Percentiles rank a stretch among this genome's conserved stretches.
phyloP scores from a whole-genome alignment of 2,113 vertebrate genomes.

The Alligator mississippiensis region DNA sequence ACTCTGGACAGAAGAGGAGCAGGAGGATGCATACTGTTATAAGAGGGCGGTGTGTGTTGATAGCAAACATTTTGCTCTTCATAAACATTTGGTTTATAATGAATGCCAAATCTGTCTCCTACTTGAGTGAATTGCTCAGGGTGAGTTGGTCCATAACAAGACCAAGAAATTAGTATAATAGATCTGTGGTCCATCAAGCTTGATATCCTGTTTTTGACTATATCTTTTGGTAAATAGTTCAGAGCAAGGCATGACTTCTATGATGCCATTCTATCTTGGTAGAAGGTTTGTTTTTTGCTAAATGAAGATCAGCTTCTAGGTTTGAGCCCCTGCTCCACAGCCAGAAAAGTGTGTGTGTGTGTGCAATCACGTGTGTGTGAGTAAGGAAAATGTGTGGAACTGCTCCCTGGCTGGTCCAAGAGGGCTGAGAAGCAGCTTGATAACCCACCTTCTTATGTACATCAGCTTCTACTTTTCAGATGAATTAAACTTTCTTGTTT shows the following conservation, averaged over 20 bases:
- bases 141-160: neutral
- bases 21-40: rapidly evolving
- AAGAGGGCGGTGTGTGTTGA: neutral
- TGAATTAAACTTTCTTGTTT: neutral
- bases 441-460: neutral
- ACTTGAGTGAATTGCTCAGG: neutral
- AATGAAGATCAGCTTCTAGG: neutral
- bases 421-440: neutral
- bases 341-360: neutral
- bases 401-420: neutral
- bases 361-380: too few relatives aligned
- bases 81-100: conserved; percentile 40
- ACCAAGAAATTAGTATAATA: neutral
- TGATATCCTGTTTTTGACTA: neutral
- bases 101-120: neutral
- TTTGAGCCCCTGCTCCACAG: neutral
- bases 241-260: neutral
- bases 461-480: neutral
- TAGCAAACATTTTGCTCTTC: conserved; percentile 12
- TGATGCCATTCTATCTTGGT: neutral
- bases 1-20: neutral
- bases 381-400: neutral
- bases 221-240: neutral
- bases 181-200: neutral
- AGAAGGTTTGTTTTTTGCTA: neutral